These are phyloP conservation scores for Sinocyclocheilus grahami DNA, from an alignment of 2,113 vertebrate species.

Conservation along the genomic window DNA sequence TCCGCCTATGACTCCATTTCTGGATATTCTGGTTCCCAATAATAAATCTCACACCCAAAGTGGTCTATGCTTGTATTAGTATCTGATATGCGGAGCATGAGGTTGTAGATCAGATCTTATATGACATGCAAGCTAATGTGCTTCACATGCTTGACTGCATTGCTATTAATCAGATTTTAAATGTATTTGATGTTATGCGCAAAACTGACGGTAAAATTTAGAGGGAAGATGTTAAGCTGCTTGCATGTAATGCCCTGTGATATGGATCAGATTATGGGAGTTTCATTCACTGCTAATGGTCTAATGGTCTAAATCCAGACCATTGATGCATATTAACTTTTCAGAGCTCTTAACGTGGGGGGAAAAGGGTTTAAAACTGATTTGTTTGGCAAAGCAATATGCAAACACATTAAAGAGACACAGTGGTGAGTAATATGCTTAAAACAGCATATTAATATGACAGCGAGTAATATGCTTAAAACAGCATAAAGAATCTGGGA, in stretches of 20 bases:
- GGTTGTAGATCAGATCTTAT: not conserved
- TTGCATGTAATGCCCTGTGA: slow-evolving; percentile 1
- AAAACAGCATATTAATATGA: no score
- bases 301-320: not conserved
- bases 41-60: not conserved
- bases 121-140: not conserved
- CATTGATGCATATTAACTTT: slow-evolving; percentile 1
- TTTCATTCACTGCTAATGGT: not conserved
- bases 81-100: not conserved
- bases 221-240: not conserved
- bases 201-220: not conserved
- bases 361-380: slow-evolving; percentile 24
- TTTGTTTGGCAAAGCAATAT: not conserved
- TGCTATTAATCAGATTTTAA: not conserved
- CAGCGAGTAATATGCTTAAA: slow-evolving; percentile 35
- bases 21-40: not conserved
- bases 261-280: slow-evolving; percentile 3
- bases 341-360: not conserved
- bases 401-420: slow-evolving; percentile 41
- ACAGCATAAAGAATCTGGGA: slow-evolving; percentile 41
- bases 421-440: slow-evolving; percentile 24
- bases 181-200: not conserved
- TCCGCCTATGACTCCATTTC: not conserved
- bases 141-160: not conserved
- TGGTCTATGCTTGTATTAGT: not conserved